phyloP scores from a whole-genome alignment of 53 echinoderm and acorn worm genomes.

The Stichopus horrens region DNA sequence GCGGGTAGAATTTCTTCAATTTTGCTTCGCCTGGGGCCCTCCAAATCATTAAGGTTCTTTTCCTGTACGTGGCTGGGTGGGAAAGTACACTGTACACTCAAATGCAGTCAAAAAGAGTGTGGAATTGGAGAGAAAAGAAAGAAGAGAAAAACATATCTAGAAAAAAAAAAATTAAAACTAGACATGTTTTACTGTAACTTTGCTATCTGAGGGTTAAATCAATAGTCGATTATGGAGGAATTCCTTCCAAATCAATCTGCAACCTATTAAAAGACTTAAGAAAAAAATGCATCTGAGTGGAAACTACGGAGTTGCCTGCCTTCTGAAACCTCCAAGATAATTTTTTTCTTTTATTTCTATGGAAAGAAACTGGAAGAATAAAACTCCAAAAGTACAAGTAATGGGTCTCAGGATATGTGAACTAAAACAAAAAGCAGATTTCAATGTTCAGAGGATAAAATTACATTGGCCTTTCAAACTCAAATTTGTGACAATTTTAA shows the following conservation, averaged over 20 bases:
- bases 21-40: neutral
- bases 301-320: neutral
- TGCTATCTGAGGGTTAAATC: constrained; percentile 7
- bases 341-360: too few relatives aligned
- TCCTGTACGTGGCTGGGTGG: neutral
- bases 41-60: neutral
- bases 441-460: too few relatives aligned
- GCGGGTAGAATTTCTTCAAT: constrained; percentile 33
- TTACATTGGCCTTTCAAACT: too few relatives aligned
- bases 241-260: neutral
- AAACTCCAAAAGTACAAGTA: too few relatives aligned
- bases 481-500: too few relatives aligned
- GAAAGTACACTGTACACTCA: constrained; percentile 20
- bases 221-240: constrained; percentile 22
- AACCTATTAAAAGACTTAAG: neutral
- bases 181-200: neutral
- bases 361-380: too few relatives aligned
- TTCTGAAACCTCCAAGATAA: neutral
- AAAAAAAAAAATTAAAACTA: neutral
- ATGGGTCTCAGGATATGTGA: too few relatives aligned
- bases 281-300: neutral
- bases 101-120: neutral
- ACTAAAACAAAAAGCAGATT: too few relatives aligned
- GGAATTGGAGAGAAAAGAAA: neutral
- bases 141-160: neutral